A percentile compares a stretch with the other conserved stretches of the same genome.
Conservation (phyloP, 2,797 vertebrate species). For the Pantherophis alleghaniensis region DNA sequence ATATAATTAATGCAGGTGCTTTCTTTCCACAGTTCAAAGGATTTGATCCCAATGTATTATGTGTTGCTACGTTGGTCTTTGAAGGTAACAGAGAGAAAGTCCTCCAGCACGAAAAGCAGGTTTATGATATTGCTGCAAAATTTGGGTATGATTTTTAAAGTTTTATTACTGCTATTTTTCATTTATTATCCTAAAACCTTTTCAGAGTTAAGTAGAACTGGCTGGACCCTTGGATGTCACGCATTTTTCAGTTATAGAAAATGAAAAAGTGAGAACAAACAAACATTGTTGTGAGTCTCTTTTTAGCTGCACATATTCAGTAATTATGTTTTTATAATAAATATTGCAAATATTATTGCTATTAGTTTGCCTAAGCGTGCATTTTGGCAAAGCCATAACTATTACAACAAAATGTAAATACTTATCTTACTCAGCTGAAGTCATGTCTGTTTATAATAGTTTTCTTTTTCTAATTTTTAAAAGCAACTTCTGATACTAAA, state of each 20-base stretch:
- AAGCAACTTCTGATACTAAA: slow-evolving; percentile 36
- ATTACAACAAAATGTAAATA: background rate
- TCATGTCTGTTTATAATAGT: background rate
- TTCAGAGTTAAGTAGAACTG: background rate
- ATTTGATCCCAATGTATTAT: slow-evolving; percentile 89
- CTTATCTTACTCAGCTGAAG: background rate
- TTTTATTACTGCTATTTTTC: slow-evolving; percentile 20
- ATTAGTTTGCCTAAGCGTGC: background rate
- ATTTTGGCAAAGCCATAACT: background rate
- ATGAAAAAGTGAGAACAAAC: slow-evolving; percentile 8
- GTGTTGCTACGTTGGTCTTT: slow-evolving; percentile 95
- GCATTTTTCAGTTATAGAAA: background rate
- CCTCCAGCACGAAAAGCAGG: slow-evolving; percentile 97
- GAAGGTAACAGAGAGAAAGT: slow-evolving; percentile 95
- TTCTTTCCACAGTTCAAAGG: slow-evolving; percentile 90
- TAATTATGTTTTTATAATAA: background rate
- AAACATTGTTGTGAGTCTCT: background rate
- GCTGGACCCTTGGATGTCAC: background rate
- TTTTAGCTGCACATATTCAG: background rate
- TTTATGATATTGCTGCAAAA: slow-evolving; percentile 97
- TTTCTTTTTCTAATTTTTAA: background rate
- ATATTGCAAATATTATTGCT: background rate
- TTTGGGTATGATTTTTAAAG: slow-evolving; percentile 83
- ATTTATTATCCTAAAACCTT: background rate
- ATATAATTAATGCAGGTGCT: slow-evolving; percentile 26